phyloP scores from a whole-genome alignment of 2,888 invertebrate species.

The Brenthis daphne region DNA sequence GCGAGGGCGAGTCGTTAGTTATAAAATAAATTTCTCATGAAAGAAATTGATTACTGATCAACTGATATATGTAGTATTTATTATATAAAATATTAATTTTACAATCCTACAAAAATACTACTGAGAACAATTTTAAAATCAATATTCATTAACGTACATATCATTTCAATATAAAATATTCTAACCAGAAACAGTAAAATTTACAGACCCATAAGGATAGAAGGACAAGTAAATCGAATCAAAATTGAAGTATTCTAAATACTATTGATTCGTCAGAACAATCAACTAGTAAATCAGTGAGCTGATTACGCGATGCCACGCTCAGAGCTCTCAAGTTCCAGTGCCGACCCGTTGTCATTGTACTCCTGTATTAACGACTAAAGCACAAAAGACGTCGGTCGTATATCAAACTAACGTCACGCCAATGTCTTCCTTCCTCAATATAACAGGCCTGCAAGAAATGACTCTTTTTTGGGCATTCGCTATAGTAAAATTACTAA shows the following conservation, averaged over 20 bases:
- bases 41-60: too few species aligned
- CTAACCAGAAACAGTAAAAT: too few species aligned
- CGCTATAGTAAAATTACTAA: slow-evolving; percentile 60
- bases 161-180: too few species aligned
- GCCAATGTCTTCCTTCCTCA: slow-evolving; percentile 80
- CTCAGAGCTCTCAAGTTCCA: slow-evolving; percentile 54
- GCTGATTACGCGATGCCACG: slow-evolving; percentile 52
- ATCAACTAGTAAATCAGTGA: slow-evolving; percentile 34
- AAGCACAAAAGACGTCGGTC: slow-evolving; percentile 76
- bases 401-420: slow-evolving; percentile 82
- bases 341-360: slow-evolving; percentile 63
- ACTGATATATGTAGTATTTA: too few species aligned
- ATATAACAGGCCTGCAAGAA: slow-evolving; percentile 66
- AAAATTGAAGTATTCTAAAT: slow-evolving; percentile 7
- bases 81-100: too few species aligned
- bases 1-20: too few species aligned
- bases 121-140: too few species aligned
- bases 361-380: slow-evolving; percentile 73
- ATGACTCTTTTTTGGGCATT: slow-evolving; percentile 69
- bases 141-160: too few species aligned
- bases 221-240: neutral
- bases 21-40: too few species aligned
- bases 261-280: slow-evolving; percentile 18
- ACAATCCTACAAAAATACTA: too few species aligned
- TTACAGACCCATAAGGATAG: neutral